These are phyloP conservation scores for Autographa pulchrina DNA, from an alignment of 2,888 invertebrate genomes.

Conservation along the genomic window DNA sequence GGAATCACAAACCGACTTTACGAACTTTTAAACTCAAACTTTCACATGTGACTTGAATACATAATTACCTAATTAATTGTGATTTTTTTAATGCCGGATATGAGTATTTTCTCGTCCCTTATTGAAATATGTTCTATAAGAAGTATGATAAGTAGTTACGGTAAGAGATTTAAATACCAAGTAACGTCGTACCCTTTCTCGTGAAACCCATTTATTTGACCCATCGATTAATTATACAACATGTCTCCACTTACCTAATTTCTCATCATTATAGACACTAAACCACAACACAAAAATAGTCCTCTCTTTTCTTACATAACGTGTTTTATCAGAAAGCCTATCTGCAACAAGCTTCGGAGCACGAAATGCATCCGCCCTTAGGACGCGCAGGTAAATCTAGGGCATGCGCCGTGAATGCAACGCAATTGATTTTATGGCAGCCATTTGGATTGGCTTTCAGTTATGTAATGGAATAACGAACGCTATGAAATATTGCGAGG, in stretches of 20 bases:
- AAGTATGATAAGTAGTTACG: too few relatives aligned
- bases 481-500: neutral
- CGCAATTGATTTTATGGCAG: conserved; percentile 38
- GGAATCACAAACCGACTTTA: too few relatives aligned
- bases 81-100: too few relatives aligned
- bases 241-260: neutral
- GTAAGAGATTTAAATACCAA: too few relatives aligned
- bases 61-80: too few relatives aligned
- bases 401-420: conserved; percentile 47
- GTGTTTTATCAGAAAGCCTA: neutral
- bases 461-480: neutral
- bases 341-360: conserved; percentile 37
- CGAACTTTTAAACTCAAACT: too few relatives aligned
- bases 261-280: neutral
- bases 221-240: too few relatives aligned
- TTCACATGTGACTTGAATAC: too few relatives aligned
- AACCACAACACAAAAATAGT: neutral
- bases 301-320: neutral
- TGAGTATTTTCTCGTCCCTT: too few relatives aligned
- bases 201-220: too few relatives aligned
- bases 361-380: neutral
- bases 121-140: too few relatives aligned
- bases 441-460: conserved; percentile 21
- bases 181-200: too few relatives aligned
- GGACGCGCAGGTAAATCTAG: conserved; percentile 34